Evolutionary conservation across 2,113 vertebrate species (phyloP).

Genomic region (Pardalotus punctatus): DNA sequence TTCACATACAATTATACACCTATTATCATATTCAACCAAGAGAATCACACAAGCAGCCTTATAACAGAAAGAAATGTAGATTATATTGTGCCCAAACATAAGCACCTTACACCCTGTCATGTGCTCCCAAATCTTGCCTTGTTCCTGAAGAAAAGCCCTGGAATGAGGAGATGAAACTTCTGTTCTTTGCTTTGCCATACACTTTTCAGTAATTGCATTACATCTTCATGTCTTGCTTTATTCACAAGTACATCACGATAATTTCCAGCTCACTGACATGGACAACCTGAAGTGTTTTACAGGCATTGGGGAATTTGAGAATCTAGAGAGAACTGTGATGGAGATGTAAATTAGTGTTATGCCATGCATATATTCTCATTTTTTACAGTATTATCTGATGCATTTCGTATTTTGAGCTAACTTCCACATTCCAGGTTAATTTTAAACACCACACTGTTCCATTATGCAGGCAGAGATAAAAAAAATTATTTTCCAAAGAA

Average conservation of each 20-base stretch:
- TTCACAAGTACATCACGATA: not conserved
- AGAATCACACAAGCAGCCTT: not conserved
- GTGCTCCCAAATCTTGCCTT: not conserved
- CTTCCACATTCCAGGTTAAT: not conserved
- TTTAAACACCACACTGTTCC: not conserved
- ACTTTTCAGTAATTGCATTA: not conserved
- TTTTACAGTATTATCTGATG: not conserved
- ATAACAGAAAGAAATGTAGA: not conserved
- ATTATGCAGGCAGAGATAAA: not conserved
- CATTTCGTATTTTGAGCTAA: not conserved
- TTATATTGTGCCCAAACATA: not conserved
- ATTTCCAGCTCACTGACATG: constrained; percentile 9
- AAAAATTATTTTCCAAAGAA: not conserved
- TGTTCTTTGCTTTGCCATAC: not conserved
- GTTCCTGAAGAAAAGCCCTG: not conserved
- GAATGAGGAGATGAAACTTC: not conserved
- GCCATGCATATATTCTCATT: not conserved
- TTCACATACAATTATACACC: not conserved
- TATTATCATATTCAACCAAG: not conserved
- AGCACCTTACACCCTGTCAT: not conserved
- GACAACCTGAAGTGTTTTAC: not conserved
- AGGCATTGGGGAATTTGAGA: not conserved
- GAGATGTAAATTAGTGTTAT: constrained; percentile 12
- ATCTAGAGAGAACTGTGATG: not conserved
- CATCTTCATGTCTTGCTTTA: not conserved